Percentiles rank a stretch among this genome's conserved stretches.
phyloP scores from a whole-genome alignment of 1,140 invertebrate species.

The Euborellia annulipes region DNA sequence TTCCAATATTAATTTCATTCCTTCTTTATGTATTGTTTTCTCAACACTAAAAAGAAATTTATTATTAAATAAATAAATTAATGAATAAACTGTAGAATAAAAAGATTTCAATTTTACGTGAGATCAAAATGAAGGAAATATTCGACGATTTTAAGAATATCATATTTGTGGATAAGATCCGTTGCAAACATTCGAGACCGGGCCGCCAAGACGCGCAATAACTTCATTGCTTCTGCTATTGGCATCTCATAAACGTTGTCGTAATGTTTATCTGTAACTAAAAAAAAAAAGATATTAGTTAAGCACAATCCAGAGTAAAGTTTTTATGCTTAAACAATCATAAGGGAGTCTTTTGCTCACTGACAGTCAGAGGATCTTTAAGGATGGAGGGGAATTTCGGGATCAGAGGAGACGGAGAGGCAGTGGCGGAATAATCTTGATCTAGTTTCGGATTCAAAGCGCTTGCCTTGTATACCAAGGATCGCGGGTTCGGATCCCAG shows the following conservation, averaged over 20 bases:
- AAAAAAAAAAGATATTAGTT: background rate
- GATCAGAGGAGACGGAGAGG: too few relatives aligned
- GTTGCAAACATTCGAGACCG: slow-evolving; percentile 27
- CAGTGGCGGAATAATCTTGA: too few relatives aligned
- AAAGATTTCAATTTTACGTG: background rate
- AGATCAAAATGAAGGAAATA: slow-evolving; percentile 3
- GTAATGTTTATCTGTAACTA: background rate
- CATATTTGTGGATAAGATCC: slow-evolving; percentile 18
- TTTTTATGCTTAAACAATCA: too few relatives aligned
- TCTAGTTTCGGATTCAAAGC: too few relatives aligned
- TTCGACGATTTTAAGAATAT: slow-evolving; percentile 1
- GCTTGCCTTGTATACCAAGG: too few relatives aligned
- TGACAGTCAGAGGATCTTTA: too few relatives aligned
- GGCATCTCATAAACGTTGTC: slow-evolving; percentile 25
- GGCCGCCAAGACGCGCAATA: slow-evolving; percentile 31
- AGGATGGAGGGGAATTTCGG: too few relatives aligned
- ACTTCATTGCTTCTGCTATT: slow-evolving; percentile 31
- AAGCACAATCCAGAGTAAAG: too few relatives aligned
- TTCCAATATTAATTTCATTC: slow-evolving; percentile 41
- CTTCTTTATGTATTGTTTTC: slow-evolving; percentile 28
- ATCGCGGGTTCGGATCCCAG: too few relatives aligned
- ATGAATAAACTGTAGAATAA: slow-evolving; percentile 27
- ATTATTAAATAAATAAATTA: slow-evolving; percentile 29
- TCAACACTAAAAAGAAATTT: slow-evolving; percentile 30
- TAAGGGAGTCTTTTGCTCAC: too few relatives aligned